Evolutionary conservation across 2,797 vertebrate species (phyloP).

Genomic region (Phrynocephalus forsythii): DNA sequence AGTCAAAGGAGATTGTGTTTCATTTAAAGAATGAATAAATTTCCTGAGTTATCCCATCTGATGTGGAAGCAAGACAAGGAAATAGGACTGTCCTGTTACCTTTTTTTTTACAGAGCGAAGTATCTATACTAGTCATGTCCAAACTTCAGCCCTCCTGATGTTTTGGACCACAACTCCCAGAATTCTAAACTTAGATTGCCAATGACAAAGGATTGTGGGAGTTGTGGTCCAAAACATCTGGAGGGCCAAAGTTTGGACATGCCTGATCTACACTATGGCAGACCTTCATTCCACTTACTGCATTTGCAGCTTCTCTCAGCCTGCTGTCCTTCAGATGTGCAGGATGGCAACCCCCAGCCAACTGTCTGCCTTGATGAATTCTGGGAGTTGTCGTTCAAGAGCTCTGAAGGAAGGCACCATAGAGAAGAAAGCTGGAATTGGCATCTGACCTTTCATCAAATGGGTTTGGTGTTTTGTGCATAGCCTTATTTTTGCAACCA

Average conservation of each 20-base stretch:
- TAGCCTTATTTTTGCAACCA: not conserved
- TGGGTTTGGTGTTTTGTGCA: not conserved
- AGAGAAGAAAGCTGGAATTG: not conserved
- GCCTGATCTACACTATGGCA: too few species aligned
- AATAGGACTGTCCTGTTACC: not conserved
- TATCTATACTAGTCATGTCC: too few species aligned
- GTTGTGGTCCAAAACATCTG: too few species aligned
- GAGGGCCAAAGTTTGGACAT: too few species aligned
- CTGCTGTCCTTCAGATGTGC: not conserved
- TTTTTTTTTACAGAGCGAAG: not conserved
- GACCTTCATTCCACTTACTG: not conserved
- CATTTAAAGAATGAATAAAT: constrained; percentile 4
- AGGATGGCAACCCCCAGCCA: too few species aligned
- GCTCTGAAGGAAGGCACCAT: not conserved
- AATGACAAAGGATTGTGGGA: too few species aligned
- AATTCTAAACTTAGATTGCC: too few species aligned
- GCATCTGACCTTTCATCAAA: not conserved
- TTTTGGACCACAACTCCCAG: too few species aligned
- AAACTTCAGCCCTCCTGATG: too few species aligned
- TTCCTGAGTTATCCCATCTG: not conserved
- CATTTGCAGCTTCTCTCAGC: not conserved
- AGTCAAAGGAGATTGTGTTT: not conserved
- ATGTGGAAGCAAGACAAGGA: not conserved
- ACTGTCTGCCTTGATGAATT: not conserved
- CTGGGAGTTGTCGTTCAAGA: not conserved